Evolutionary conservation across 23 tunicate genomes (phyloP), one percentile per base, ranked within the genome.

Genomic region (Aplidium turbinatum): DNA sequence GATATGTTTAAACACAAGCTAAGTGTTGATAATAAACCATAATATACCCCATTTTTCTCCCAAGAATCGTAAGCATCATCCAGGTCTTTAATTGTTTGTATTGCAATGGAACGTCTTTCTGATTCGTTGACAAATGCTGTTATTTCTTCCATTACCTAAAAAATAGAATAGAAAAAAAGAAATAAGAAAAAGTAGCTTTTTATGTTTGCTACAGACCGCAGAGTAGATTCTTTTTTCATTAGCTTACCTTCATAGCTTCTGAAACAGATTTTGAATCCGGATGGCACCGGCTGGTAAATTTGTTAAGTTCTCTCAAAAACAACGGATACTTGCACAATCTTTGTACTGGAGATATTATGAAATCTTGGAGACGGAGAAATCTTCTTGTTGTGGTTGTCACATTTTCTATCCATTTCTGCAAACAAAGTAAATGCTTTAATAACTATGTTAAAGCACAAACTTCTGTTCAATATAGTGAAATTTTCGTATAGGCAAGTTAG

Each of bases 261-360:
- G 29, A 13, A 26, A 84, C 83, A 16, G 84, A 70, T 13, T 84
- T 67, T 33, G 31, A 39, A 51, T 91, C 97, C 18, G 33, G 58
- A 48, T 91, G 97, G 21, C 35, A 27, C 1, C 58, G 58, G 16
- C 56, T 69, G 19, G 97, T 91, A 48, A 76, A 80, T 58, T 84
- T 91, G 62, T 67, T 80, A 28, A 91, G 55, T 63, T 91, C 91
- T 58, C 78, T 73, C 0, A 91, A 64, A 31, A 91, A 57, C 9
- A 91, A 68, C 1, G 97, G 97, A 57, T 84, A 91, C 60, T 91
- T 91, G 83, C 97, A 91, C n/a, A 91, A 33, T 7, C 97, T 47
- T 51, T 91, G 97, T 1, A 91, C 97, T 0, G 97, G 97, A 0
- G 97, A 67, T 33, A 91, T 91, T 20, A 84, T 84, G 74, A 91